These are phyloP conservation scores for Heliconius melpomene DNA, from an alignment of 1,140 invertebrate genomes.

Conservation along the genomic window DNA sequence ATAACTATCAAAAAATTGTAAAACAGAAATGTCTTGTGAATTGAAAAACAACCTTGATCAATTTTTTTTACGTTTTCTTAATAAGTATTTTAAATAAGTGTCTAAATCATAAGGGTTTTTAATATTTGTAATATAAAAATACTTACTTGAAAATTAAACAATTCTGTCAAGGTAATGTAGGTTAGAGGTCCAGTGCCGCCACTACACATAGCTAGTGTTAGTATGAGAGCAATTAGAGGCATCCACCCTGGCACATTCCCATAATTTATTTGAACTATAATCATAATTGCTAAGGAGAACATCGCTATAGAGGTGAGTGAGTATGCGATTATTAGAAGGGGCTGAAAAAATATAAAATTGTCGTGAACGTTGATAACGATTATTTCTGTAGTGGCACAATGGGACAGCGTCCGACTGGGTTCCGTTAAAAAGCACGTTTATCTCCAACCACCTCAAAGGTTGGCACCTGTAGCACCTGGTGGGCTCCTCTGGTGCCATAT, in stretches of 20 bases:
- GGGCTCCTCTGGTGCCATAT: too few species aligned
- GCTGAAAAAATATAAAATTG: slow-evolving; percentile 43
- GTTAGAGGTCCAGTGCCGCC: slow-evolving; percentile 51
- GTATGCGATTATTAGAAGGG: slow-evolving; percentile 41
- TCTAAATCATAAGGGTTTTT: too few species aligned
- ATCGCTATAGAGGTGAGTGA: slow-evolving; percentile 37
- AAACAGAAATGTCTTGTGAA: too few species aligned
- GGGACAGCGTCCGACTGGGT: too few species aligned
- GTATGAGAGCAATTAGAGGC: slow-evolving; percentile 50
- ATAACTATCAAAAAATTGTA: too few species aligned
- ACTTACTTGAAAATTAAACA: slow-evolving; percentile 62
- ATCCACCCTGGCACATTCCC: slow-evolving; percentile 52
- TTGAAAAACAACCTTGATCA: too few species aligned
- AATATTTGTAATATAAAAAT: not conserved
- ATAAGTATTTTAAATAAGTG: too few species aligned
- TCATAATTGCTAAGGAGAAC: slow-evolving; percentile 40
- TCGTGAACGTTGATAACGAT: too few species aligned
- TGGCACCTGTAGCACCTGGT: too few species aligned
- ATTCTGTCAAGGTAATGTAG: slow-evolving; percentile 58
- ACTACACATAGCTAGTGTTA: slow-evolving; percentile 47
- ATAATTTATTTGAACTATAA: slow-evolving; percentile 44
- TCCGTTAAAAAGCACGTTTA: too few species aligned
- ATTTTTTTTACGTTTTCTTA: too few species aligned
- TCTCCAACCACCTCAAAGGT: too few species aligned
- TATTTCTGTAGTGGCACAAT: not conserved